Conservation (phyloP, 2,888 invertebrate genomes). For the Campaea margaritaria region DNA sequence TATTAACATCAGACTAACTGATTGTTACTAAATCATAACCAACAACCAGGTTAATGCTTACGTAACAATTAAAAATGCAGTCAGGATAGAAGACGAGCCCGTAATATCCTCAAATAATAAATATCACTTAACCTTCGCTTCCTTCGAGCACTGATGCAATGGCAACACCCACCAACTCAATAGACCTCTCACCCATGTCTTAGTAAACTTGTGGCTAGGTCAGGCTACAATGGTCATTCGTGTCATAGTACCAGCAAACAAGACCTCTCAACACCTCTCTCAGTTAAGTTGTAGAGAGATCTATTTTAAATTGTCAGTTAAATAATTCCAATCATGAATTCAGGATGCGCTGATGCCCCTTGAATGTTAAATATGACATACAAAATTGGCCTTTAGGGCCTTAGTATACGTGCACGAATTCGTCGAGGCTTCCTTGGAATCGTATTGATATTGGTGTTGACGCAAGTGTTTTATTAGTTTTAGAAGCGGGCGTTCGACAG, state of each 20-base stretch:
- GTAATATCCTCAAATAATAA: conserved; percentile 52
- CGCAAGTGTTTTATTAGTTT: conserved; percentile 14
- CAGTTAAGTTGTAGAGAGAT: conserved; percentile 23
- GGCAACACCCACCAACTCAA: conserved; percentile 39
- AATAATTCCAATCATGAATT: conserved; percentile 63
- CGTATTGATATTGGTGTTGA: conserved; percentile 13
- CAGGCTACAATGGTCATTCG: conserved; percentile 40
- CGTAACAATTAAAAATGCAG: conserved; percentile 15
- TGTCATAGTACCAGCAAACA: conserved; percentile 44
- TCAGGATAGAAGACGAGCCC: conserved; percentile 37
- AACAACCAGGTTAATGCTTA: neutral
- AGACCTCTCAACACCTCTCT: conserved; percentile 33
- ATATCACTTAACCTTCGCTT: conserved; percentile 58
- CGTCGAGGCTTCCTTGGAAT: conserved; percentile 39
- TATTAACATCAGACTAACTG: no score
- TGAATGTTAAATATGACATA: conserved; percentile 69
- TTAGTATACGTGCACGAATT: conserved; percentile 49
- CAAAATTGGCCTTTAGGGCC: conserved; percentile 57
- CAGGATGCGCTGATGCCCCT: conserved; percentile 57
- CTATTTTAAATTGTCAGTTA: conserved; percentile 40
- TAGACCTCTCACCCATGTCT: conserved; percentile 3
- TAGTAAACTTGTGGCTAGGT: conserved; percentile 22
- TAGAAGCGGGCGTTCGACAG: conserved; percentile 16
- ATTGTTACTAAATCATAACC: no score
- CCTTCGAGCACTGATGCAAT: conserved; percentile 61